Conservation (phyloP, 2,888 invertebrate genomes). For the Lampropteryx suffumata region DNA sequence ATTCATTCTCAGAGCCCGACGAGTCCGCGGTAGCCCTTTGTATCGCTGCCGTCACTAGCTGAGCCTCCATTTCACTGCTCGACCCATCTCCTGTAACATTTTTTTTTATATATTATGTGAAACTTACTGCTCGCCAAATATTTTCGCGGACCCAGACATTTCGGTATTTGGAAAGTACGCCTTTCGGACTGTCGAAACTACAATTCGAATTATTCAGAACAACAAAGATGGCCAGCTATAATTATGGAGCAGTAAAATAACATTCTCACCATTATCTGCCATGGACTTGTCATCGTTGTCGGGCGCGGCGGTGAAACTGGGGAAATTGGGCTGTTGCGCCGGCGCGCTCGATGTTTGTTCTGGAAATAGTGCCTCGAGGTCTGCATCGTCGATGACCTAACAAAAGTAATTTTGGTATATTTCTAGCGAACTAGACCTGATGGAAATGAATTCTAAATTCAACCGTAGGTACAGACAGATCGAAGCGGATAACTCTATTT, state of each 20-base stretch:
- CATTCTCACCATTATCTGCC: constrained; percentile 71
- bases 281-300: constrained; percentile 78
- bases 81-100: constrained; percentile 82
- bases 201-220: no score
- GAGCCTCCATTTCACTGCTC: constrained; percentile 89
- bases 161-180: no score
- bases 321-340: constrained; percentile 84
- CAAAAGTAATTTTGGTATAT: constrained; percentile 36
- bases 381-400: constrained; percentile 90
- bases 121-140: not conserved
- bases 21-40: constrained; percentile 87
- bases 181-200: no score
- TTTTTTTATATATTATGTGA: not conserved
- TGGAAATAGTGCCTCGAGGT: constrained; percentile 89
- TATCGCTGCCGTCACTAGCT: constrained; percentile 89
- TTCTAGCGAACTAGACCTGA: constrained; percentile 16
- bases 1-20: constrained; percentile 88
- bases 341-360: constrained; percentile 84
- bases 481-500: constrained; percentile 16
- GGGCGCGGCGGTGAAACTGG: constrained; percentile 69
- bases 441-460: constrained; percentile 20
- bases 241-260: not conserved
- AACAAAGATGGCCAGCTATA: not conserved
- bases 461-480: not conserved
- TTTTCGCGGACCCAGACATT: not conserved